Base-by-base conservation (phyloP, 2,113 vertebrate species). In the Lucifuga dentata region DNA sequence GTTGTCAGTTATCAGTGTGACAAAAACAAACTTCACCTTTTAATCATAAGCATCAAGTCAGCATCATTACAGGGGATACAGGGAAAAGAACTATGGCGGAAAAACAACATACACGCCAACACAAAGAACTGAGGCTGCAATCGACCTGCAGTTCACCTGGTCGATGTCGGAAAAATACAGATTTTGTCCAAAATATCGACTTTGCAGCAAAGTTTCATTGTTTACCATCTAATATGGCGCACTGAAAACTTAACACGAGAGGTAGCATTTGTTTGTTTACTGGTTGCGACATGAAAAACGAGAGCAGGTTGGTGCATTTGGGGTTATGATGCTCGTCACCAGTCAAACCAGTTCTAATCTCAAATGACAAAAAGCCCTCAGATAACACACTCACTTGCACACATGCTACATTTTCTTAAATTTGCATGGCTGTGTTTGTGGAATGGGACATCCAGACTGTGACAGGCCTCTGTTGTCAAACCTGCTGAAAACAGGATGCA, bases 21-120 rank as follows among this genome's bases (percentile, higher is more conserved):
- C 60, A 57, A 40, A 70, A 44, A 43, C 20, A 70, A 73, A 73
- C 67, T 69, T 68, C 58, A 78, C 40, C 82, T 81, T 79, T 59
- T 80, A 88, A 87, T 91, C 88, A 88, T 23, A 50, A 72, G 45
- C 50, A 7, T 29, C 26, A 29, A 29, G 26, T 29, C 26, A 3
- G 3, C 26, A 29, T 29, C n/a, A n/a, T n/a, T n/a, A n/a, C n/a
- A n/a, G n/a, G n/a, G n/a, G n/a, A n/a, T 29, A 29, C 26, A 29
- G 26, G 26, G 3, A 5, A n/a, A n/a, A n/a, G n/a, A 29, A 29
- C 26, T 29, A 7, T 7, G 26, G 26, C 7, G 19, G 12, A 65
- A 68, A 74, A 52, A 29, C 41, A 17, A 8, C 16, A 19, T 59
- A 8, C 23, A 17, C 13, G 26, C 35, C 26, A 10, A 29, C 40